Base-by-base conservation (phyloP, 2,113 vertebrate species). In the Lamprologus tigripictilis region DNA sequence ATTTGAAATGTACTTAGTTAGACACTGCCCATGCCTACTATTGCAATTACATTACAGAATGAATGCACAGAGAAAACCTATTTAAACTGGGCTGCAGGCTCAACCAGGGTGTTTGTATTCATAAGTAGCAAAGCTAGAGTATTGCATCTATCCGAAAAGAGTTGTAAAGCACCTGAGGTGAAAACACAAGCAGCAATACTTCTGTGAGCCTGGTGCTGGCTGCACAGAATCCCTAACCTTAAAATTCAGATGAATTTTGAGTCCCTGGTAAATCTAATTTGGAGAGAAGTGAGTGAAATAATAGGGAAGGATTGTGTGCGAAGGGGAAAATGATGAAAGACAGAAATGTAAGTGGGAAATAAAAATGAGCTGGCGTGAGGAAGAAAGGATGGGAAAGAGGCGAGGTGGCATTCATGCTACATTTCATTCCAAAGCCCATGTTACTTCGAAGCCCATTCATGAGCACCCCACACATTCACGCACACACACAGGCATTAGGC, bases 371-470 rank as follows among this genome's bases (percentile, higher is more conserved):
- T 14, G 9, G 73, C 40, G 5, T n/a, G 81, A 61, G 57, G 78
- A 54, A 54, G 37, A 87, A 47, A 86, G 53, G 55, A 66, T 16
- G 54, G 55, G 54, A 81, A 47, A 49, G 88, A 81, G 81, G 81
- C 80, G 81, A 87, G 68, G 83, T 57, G 71, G 71, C 78, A 81
- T 83, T 90, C 76, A 37, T 83, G 88, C 78, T 82, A 66, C 26
- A 76, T 81, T 85, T 88, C 89, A 94, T 95, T 93, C 89, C 89
- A 90, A 82, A 84, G 87, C 40, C 61, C 17, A 35, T 5, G 80
- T 91, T 93, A 93, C 86, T 87, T 85, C 61, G 92, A 87, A 94
- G 92, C 73, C 49, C 7, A 61, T 83, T 78, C 57, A 68, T 40
- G 6, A 87, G 80, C 80, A 83, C 83, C 37, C 5, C 47, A 31